phyloP scores from a whole-genome alignment of 30 jellyfish, hydroid and myxozoan genomes.

The Pelagia noctiluca region DNA sequence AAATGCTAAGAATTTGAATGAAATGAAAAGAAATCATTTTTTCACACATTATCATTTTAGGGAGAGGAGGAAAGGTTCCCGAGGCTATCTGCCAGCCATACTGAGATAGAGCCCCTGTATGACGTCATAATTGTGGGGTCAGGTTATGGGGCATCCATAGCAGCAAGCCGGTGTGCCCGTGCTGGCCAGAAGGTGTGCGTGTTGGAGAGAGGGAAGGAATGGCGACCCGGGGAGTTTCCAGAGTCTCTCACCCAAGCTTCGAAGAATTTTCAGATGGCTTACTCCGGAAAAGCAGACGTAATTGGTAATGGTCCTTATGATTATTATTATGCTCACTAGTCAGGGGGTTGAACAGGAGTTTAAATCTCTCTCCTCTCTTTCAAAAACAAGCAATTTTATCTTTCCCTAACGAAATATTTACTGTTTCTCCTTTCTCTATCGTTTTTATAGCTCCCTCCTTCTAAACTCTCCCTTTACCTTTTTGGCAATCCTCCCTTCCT shows the following conservation, averaged over 20 bases:
- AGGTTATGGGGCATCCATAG: constrained; percentile 69
- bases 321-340: no score
- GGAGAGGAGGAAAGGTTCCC: constrained; percentile 23
- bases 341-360: not conserved
- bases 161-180: constrained; percentile 64
- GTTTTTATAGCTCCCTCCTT: not conserved
- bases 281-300: constrained; percentile 6
- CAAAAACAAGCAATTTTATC: no score
- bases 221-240: constrained; percentile 64
- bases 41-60: no score
- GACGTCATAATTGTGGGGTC: constrained; percentile 59
- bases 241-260: constrained; percentile 23
- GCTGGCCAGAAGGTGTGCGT: constrained; percentile 65
- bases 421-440: not conserved
- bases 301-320: no score
- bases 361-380: not conserved
- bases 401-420: not conserved
- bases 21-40: no score
- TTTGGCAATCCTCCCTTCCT: no score
- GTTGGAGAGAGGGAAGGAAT: constrained; percentile 60
- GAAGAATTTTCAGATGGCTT: constrained; percentile 12
- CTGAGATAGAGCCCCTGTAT: constrained; percentile 16
- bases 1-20: no score
- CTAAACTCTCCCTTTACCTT: not conserved
- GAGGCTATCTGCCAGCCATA: constrained; percentile 18